phyloP scores from a whole-genome alignment of 2,888 invertebrate genomes.

The Cheiracanthium punctorium region DNA sequence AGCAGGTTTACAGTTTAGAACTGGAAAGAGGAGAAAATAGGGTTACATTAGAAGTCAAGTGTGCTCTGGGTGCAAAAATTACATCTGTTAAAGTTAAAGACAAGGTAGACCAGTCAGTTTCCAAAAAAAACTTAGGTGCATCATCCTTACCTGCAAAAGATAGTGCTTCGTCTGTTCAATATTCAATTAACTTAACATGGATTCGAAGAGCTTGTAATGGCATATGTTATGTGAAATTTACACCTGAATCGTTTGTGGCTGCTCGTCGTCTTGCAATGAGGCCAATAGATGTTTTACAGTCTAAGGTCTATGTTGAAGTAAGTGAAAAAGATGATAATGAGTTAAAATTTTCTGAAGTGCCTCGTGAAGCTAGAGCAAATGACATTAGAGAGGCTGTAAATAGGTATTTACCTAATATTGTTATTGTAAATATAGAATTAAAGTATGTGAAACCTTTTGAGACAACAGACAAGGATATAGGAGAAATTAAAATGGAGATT shows the following conservation, averaged over 20 bases:
- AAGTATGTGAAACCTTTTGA: constrained; percentile 30
- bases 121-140: not conserved
- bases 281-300: not conserved
- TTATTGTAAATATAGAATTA: constrained; percentile 26
- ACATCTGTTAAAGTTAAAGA: constrained; percentile 14
- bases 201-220: constrained; percentile 41
- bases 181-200: constrained; percentile 43
- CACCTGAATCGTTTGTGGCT: not conserved
- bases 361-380: constrained; percentile 23
- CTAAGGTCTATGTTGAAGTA: constrained; percentile 34
- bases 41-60: constrained; percentile 34
- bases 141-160: not conserved
- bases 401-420: not conserved
- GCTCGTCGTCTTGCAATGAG: constrained; percentile 38
- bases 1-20: constrained; percentile 19
- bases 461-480: constrained; percentile 27
- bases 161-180: not conserved
- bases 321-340: constrained; percentile 27
- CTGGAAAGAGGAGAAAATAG: constrained; percentile 25
- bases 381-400: constrained; percentile 28
- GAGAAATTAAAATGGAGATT: constrained; percentile 19
- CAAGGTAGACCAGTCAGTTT: not conserved
- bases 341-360: constrained; percentile 27
- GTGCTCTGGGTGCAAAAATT: constrained; percentile 44
- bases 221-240: constrained; percentile 27